Base-by-base conservation (phyloP, 2,888 invertebrate genomes). In the Cataglyphis rosenhaueri region DNA sequence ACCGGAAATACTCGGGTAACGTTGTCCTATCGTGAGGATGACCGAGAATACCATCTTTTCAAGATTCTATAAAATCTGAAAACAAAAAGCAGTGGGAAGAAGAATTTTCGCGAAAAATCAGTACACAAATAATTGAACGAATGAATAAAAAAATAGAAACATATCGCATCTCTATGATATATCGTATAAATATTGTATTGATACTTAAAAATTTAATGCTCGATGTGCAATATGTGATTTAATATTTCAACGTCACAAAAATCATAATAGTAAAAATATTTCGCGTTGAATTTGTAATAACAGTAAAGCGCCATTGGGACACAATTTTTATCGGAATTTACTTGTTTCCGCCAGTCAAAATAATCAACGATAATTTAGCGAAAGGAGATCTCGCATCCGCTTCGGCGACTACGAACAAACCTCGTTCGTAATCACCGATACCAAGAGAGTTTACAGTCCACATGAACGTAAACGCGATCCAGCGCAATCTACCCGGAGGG, bases 1-100 rank as follows among this genome's bases (percentile, higher is more conserved):
- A 89, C 84, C 86, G 82, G 84, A 86, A 90, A 86, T 82, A 57
- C 84, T 74, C 83, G 85, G 87, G 85, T 90, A 90, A 88, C 59
- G 21, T 18, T 66, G 41, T 59, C 32, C 6, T 57, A 32, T 18
- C 35, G 12, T 12, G 3, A 6, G 18, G 29, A 65, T 35, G 5
- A 29, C 8, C 2, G n/a, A 0, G 32, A 8, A 41, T 32, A 2
- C 32, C 59, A 21, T 35, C 18, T 57, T 25, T 75, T n/a, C 38
- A n/a, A 35, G 15, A 3, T 10, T 18, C 18, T 0, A 18, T 29
- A 9, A 44, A 35, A 68, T 44, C 3, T 12, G 6, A 15, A 3
- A 38, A 21, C 52, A 29, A 8, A 15, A 15, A 25, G 0, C 9
- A 15, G 4, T 32, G 8, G 12, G 12, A 21, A 21, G 44, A 9